These are phyloP conservation scores for Pachyramphus minor DNA, from an alignment of 2,113 vertebrate species.

Conservation along the genomic window DNA sequence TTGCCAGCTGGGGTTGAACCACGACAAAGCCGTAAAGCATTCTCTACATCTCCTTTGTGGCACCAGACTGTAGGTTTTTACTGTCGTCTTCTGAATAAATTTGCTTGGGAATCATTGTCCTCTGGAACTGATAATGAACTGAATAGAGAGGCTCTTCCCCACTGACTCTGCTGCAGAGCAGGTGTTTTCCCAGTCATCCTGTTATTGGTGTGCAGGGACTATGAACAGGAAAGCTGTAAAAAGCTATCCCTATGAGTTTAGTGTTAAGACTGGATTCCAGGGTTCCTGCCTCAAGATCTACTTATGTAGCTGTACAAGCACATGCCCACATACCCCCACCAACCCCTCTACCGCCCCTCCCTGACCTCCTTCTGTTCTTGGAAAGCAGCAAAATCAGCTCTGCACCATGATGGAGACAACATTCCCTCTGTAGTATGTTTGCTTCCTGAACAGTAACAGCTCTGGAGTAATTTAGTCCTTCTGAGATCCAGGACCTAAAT, in stretches of 20 bases:
- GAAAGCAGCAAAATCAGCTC: background rate
- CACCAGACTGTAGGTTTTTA: background rate
- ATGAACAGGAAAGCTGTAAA: background rate
- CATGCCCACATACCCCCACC: accelerated
- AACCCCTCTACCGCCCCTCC: background rate
- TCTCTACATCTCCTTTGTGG: background rate
- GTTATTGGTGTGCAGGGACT: background rate
- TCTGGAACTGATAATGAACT: background rate
- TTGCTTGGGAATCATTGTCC: background rate
- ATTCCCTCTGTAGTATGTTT: background rate
- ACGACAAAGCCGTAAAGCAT: background rate
- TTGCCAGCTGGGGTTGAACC: background rate
- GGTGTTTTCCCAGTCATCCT: background rate
- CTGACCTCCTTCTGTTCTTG: background rate
- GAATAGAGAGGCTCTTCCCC: background rate
- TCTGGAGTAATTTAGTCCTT: background rate
- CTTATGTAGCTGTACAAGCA: background rate
- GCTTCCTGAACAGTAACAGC: background rate
- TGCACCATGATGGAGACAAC: background rate
- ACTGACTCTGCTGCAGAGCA: background rate
- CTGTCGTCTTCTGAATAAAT: background rate
- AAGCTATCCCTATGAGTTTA: background rate
- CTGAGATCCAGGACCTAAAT: background rate
- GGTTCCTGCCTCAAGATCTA: background rate
- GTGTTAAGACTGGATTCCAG: background rate